phyloP scores from a whole-genome alignment of 2,113 vertebrate genomes.

The Hystrix cristata region DNA sequence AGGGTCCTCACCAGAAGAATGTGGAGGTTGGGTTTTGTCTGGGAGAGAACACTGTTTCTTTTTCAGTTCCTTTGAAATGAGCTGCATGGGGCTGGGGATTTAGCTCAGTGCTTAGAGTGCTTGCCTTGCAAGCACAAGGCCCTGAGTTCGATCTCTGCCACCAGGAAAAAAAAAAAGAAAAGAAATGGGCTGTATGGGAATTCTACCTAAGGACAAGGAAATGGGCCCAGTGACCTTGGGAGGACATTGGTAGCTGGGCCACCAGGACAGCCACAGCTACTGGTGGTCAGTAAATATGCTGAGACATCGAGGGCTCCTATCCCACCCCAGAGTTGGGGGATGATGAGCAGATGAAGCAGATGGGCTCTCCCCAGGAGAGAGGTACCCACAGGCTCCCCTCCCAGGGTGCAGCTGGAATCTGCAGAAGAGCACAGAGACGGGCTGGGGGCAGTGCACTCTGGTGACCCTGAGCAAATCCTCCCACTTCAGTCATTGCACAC shows the following conservation, averaged over 20 bases:
- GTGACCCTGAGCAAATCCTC: background rate
- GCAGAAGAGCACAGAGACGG: background rate
- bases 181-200: background rate
- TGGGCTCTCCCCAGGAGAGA: rapidly evolving
- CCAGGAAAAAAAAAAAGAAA: no score
- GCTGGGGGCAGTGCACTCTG: background rate
- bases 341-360: background rate
- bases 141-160: no score
- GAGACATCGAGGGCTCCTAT: rapidly evolving
- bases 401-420: background rate
- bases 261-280: background rate
- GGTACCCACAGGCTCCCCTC: background rate
- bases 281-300: background rate
- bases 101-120: no score
- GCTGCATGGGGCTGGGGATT: background rate
- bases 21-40: background rate
- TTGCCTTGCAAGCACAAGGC: no score
- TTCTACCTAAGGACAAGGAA: background rate
- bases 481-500: background rate
- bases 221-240: rapidly evolving
- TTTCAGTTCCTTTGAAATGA: background rate
- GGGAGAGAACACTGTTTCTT: background rate
- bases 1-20: background rate
- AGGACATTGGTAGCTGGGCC: rapidly evolving
- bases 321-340: rapidly evolving